Percentiles rank a stretch among this genome's conserved stretches.
These are phyloP conservation scores for Drosophila lacertosa DNA, from an alignment of 1,140 invertebrate genomes.

Conservation along the genomic window DNA sequence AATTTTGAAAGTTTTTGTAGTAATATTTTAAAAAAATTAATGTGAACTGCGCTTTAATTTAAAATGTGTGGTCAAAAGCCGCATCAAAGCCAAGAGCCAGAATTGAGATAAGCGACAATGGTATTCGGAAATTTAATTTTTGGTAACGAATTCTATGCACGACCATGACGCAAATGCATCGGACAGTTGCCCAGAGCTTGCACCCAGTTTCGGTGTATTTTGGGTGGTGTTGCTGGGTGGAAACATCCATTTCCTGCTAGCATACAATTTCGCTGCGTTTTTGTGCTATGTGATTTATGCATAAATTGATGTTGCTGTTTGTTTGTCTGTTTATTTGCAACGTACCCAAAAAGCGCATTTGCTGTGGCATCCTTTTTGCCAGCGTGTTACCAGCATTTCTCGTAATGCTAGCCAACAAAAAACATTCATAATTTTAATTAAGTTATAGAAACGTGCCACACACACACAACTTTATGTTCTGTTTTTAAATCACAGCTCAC, in stretches of 20 bases:
- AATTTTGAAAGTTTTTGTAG: neutral
- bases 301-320: constrained; percentile 67
- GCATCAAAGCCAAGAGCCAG: neutral
- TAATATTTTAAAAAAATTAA: constrained; percentile 39
- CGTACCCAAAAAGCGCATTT: constrained; percentile 65
- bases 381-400: constrained; percentile 26
- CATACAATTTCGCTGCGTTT: constrained; percentile 69
- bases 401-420: constrained; percentile 44
- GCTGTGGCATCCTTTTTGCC: constrained; percentile 45
- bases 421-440: constrained; percentile 77
- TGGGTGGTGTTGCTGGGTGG: neutral
- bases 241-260: constrained; percentile 50
- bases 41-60: constrained; percentile 41
- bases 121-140: constrained; percentile 63
- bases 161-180: constrained; percentile 16
- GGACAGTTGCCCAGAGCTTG: neutral
- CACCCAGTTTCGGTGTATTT: neutral
- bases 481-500: constrained; percentile 1
- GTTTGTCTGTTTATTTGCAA: constrained; percentile 42
- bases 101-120: constrained; percentile 51
- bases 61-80: neutral
- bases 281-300: constrained; percentile 68
- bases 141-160: constrained; percentile 39
- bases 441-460: constrained; percentile 57
- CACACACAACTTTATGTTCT: constrained; percentile 12